Conservation (phyloP, 2,113 vertebrate genomes). For the Formicarius rufipectus region DNA sequence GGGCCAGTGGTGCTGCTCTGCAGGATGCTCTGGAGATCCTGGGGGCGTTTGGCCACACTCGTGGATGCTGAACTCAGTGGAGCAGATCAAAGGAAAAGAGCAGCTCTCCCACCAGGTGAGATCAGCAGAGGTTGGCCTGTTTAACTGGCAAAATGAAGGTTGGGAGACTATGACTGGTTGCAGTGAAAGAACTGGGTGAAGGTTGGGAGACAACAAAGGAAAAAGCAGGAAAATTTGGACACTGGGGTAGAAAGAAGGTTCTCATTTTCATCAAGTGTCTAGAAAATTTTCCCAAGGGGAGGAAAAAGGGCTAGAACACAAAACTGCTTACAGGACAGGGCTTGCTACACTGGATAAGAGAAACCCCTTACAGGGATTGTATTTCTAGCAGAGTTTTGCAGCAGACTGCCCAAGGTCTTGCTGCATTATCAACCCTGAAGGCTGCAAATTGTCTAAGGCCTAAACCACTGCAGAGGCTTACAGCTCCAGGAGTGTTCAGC, state of each 20-base stretch:
- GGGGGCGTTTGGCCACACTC: not conserved
- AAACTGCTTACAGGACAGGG: not conserved
- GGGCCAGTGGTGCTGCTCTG: not conserved
- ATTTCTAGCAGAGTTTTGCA: constrained; percentile 3
- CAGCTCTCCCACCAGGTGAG: not conserved
- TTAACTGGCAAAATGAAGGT: not conserved
- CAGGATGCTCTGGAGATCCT: not conserved
- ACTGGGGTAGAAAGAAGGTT: not conserved
- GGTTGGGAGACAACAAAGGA: not conserved
- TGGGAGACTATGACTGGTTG: not conserved
- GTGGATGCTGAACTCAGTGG: not conserved
- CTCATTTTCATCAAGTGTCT: not conserved
- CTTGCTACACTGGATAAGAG: not conserved
- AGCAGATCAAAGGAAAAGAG: not conserved
- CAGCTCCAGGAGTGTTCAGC: not conserved
- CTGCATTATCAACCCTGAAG: not conserved
- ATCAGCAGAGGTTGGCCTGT: not conserved
- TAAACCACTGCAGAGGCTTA: constrained; percentile 40
- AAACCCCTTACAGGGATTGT: not conserved
- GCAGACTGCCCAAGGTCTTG: not conserved
- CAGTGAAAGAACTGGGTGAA: not conserved
- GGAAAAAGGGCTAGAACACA: not conserved
- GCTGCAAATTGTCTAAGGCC: not conserved
- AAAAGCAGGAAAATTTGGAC: not conserved
- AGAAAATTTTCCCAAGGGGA: not conserved